Base-by-base conservation (phyloP, 1,140 invertebrate genomes). In the Nilaparvata lugens region DNA sequence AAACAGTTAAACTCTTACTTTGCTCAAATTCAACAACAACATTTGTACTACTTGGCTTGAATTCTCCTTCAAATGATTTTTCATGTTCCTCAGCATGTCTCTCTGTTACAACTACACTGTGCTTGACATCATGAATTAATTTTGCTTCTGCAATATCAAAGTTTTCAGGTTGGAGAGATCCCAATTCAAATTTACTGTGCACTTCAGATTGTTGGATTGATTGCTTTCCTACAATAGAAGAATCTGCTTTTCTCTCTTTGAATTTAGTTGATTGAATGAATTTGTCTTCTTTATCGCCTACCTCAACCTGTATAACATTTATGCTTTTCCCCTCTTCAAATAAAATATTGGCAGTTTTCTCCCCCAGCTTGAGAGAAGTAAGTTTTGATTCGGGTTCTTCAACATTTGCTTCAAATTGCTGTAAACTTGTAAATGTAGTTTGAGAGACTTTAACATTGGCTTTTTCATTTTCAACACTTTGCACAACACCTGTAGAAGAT, bases 391-490 rank as follows among this genome's bases (percentile, higher is more conserved):
- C 45, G 18, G 16, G 16, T 48, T 81, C 79, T 2, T 76, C 73
- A 40, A 74, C 63, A 43, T 76, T 61, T 31, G 73, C 69, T 69
- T 79, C 74, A 13, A 70, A 72, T 61, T 75, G 72, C 52, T 77
- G 68, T 16, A 82, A 62, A 62, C 76, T 73, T 70, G 81, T 78
- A 21, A 77, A 74, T 24, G 73, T 71, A 23, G 74, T 66, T 65
- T 72, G 72, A 64, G 73, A 66, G 56, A 75, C 65, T 58, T 64
- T 73, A 2, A 77, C 79, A 23, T 69, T 67, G 19, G 64, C 66
- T 42, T 66, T 65, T 13, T 60, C 28, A 4, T 69, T 65, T 9
- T 24, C 9, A 67, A 71, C 60, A 4, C 60, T 53, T 25, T 65
- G 60, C 2, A 78, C 64, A 52, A 74, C 68, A 53, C 67, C 69